phyloP scores from a whole-genome alignment of 2,888 invertebrate genomes.

The Parthenolecanium corni region DNA sequence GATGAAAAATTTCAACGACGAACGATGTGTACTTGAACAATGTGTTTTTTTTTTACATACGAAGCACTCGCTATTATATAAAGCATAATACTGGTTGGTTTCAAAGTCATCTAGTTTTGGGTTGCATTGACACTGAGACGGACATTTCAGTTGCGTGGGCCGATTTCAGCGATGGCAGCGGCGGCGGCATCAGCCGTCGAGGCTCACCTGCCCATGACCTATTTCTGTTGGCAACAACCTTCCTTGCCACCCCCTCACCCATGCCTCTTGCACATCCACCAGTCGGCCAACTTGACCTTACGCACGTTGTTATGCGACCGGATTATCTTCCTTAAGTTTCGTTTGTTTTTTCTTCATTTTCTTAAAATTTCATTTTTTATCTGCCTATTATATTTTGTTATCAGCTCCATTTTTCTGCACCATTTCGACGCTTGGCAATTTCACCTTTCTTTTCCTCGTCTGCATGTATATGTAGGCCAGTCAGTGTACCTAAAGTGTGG shows the following conservation, averaged over 20 bases:
- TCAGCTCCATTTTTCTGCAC: too few species aligned
- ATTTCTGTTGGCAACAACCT: constrained; percentile 28
- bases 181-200: neutral
- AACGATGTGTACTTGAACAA: constrained; percentile 12
- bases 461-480: too few species aligned
- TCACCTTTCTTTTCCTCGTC: too few species aligned
- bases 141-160: constrained; percentile 28
- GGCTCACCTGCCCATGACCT: constrained; percentile 27
- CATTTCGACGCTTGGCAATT: too few species aligned
- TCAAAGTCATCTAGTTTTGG: constrained; percentile 27
- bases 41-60: neutral
- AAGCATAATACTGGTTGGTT: constrained; percentile 23
- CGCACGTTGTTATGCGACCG: constrained; percentile 15
- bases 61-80: neutral
- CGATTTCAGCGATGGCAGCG: constrained; percentile 7
- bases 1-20: too few species aligned
- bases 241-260: constrained; percentile 24
- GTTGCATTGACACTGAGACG: constrained; percentile 28
- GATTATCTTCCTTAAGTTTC: constrained; percentile 22
- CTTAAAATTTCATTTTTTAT: neutral
- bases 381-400: too few species aligned
- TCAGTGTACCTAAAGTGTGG: too few species aligned
- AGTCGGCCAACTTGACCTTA: constrained; percentile 25
- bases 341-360: neutral
- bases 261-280: constrained; percentile 2